phyloP scores from a whole-genome alignment of 2,797 vertebrate species.

The Erethizon dorsatum region DNA sequence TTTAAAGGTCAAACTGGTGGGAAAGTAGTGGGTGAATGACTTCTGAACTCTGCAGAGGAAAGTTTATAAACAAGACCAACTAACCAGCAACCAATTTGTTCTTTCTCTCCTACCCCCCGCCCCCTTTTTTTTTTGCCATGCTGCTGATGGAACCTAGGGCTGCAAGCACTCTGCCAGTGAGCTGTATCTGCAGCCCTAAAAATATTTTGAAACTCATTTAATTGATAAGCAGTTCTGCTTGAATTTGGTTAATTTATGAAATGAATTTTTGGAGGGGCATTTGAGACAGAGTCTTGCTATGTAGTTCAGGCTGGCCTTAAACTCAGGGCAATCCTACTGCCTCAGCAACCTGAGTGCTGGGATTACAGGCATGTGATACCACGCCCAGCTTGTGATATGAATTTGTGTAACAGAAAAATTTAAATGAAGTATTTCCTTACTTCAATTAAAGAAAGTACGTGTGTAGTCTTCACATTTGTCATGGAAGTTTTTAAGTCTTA shows the following conservation, averaged over 20 bases:
- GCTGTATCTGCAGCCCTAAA: neutral
- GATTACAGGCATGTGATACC: no score
- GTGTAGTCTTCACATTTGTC: slow-evolving; percentile 17
- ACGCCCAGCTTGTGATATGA: neutral
- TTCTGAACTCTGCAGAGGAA: neutral
- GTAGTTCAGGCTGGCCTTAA: neutral
- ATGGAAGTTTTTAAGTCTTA: slow-evolving; percentile 6
- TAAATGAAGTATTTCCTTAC: slow-evolving; percentile 16
- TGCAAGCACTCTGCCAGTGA: neutral
- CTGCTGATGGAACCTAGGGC: neutral
- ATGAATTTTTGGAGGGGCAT: neutral
- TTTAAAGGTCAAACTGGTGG: neutral
- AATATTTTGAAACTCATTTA: slow-evolving; percentile 15
- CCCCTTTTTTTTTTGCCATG: neutral
- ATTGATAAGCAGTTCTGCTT: neutral
- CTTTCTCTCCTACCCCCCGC: no score
- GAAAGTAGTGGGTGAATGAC: neutral
- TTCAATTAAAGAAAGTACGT: neutral
- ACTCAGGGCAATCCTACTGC: neutral
- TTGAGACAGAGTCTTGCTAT: neutral
- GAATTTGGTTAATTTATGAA: slow-evolving; percentile 27
- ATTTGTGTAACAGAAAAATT: slow-evolving; percentile 28
- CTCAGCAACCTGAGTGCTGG: neutral
- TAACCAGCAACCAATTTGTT: neutral
- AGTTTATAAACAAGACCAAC: neutral